Evolutionary conservation across 2,113 vertebrate genomes (phyloP).

Genomic region (Psophia crepitans): DNA sequence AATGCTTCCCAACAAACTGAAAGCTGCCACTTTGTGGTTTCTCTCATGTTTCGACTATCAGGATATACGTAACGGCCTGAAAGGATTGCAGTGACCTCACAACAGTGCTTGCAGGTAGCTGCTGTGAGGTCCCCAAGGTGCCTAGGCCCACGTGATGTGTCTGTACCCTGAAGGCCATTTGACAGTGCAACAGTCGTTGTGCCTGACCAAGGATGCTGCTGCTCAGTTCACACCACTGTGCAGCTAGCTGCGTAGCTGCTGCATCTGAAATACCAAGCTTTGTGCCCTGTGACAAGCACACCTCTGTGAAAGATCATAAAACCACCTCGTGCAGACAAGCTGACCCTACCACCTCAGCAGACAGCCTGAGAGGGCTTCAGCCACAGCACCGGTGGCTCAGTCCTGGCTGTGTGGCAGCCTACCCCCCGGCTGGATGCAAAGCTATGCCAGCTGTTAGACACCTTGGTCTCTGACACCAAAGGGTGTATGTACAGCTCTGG

Average conservation of each 20-base stretch:
- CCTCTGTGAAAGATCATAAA: background rate
- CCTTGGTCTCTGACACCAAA: background rate
- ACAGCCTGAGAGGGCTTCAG: background rate
- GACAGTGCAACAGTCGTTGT: accelerated
- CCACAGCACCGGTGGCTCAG: background rate
- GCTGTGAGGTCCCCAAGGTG: background rate
- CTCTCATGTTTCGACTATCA: background rate
- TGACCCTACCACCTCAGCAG: background rate
- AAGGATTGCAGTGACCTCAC: background rate
- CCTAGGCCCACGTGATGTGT: background rate
- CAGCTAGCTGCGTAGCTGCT: background rate
- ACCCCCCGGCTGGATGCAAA: background rate
- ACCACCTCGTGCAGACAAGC: background rate
- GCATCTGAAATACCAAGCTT: background rate
- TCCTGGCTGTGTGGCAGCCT: background rate
- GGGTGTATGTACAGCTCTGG: background rate
- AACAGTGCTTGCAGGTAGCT: background rate
- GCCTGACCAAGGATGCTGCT: background rate
- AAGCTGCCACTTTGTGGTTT: background rate
- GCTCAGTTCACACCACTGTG: background rate
- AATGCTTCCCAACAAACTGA: background rate
- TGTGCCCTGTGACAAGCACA: background rate
- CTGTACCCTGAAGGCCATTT: background rate
- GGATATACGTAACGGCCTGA: no score
- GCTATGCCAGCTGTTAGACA: background rate